A percentile compares a stretch with the other conserved stretches of the same genome.
Evolutionary conservation across 1,140 invertebrate species (phyloP).

Genomic region (Drosophila sulfurigaster): DNA sequence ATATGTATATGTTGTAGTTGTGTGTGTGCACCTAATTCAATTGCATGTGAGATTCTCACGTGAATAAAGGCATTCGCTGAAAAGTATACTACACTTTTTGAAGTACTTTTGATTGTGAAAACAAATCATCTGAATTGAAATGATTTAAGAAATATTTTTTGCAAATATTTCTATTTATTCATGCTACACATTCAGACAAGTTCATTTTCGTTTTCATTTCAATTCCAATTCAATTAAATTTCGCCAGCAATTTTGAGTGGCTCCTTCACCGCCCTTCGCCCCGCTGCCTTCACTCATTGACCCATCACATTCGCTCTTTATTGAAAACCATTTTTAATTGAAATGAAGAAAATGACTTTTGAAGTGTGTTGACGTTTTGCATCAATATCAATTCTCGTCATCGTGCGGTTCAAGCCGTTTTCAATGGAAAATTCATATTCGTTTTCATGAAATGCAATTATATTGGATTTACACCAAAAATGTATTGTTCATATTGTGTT

Average conservation of each 20-base stretch:
- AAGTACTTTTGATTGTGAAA: conserved; percentile 17
- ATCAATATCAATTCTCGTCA: conserved; percentile 22
- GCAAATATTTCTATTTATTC: conserved; percentile 20
- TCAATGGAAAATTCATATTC: conserved; percentile 29
- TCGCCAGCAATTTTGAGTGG: conserved; percentile 2
- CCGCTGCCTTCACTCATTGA: background rate
- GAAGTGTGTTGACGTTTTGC: conserved; percentile 20
- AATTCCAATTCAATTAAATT: conserved; percentile 15
- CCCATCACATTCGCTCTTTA: background rate
- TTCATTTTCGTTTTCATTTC: background rate
- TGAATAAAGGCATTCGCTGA: background rate
- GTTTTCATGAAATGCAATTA: conserved; percentile 55
- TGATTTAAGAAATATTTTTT: conserved; percentile 7
- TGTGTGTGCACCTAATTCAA: conserved; percentile 4
- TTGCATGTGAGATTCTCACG: conserved; percentile 10
- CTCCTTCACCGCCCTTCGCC: background rate
- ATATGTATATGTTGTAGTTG: conserved; percentile 12
- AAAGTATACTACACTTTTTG: conserved; percentile 20
- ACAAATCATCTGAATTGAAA: conserved; percentile 17
- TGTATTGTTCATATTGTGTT: conserved; percentile 13
- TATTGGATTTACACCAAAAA: conserved; percentile 59
- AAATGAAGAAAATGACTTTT: conserved; percentile 45
- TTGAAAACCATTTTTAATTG: conserved; percentile 30
- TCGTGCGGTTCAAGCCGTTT: conserved; percentile 10
- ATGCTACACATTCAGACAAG: background rate